Evolutionary conservation across 2,797 vertebrate genomes (phyloP).

Genomic region (Neostethus bicornis): DNA sequence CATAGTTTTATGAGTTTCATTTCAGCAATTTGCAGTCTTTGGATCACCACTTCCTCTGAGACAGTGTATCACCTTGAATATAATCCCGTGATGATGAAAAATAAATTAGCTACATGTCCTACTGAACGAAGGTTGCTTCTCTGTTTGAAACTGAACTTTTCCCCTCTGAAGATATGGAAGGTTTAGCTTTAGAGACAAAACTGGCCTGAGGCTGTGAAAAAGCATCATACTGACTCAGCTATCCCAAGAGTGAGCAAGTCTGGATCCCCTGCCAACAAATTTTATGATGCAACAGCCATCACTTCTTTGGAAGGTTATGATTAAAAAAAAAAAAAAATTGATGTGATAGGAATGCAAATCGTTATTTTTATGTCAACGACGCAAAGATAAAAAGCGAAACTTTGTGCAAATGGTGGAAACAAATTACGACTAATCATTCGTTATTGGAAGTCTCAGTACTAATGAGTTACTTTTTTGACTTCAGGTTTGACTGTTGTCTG

Average conservation of each 20-base stretch:
- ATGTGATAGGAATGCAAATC: constrained; percentile 44
- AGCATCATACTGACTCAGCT: constrained; percentile 70
- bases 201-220: constrained; percentile 70
- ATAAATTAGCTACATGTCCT: constrained; percentile 59
- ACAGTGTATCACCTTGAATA: constrained; percentile 49
- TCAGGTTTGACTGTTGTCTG: constrained; percentile 37
- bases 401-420: constrained; percentile 2
- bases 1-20: constrained; percentile 14
- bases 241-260: constrained; percentile 55
- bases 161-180: constrained; percentile 65
- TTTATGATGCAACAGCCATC: constrained; percentile 67
- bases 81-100: constrained; percentile 50
- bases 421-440: constrained; percentile 4
- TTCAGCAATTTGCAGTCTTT: constrained; percentile 8
- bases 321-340: constrained; percentile 45
- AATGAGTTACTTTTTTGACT: constrained; percentile 18
- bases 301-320: constrained; percentile 59
- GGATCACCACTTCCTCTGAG: constrained; percentile 6
- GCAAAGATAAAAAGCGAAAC: constrained; percentile 20
- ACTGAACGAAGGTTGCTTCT: constrained; percentile 61
- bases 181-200: constrained; percentile 71
- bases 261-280: constrained; percentile 58
- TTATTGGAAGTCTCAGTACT: constrained; percentile 16
- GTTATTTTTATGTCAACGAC: constrained; percentile 13
- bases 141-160: constrained; percentile 67